These are phyloP conservation scores for Ophioninae sp. DNA, from an alignment of 2,888 invertebrate species.

Conservation along the genomic window DNA sequence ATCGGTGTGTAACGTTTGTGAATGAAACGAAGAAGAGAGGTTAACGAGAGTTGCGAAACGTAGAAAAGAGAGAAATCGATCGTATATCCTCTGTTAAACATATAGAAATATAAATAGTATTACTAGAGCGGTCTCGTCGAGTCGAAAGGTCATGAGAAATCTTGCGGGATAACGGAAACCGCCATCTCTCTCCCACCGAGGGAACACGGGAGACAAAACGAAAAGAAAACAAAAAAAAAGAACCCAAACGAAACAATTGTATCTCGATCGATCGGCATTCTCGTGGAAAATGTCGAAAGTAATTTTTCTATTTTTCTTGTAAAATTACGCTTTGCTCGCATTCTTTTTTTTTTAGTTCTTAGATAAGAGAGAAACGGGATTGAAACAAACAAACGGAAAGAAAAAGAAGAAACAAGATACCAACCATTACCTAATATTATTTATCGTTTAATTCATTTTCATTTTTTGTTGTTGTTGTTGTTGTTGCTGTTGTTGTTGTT, in stretches of 20 bases:
- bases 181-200: slow-evolving; percentile 10
- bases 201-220: slow-evolving; percentile 10
- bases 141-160: slow-evolving; percentile 47
- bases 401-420: slow-evolving; percentile 17
- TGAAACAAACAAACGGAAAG: no score
- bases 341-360: slow-evolving; percentile 58
- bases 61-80: slow-evolving; percentile 40
- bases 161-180: no score
- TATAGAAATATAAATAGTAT: slow-evolving; percentile 63
- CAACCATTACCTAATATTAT: slow-evolving; percentile 50
- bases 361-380: slow-evolving; percentile 21
- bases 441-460: slow-evolving; percentile 41
- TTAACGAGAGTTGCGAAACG: slow-evolving; percentile 48
- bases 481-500: slow-evolving; percentile 38
- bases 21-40: slow-evolving; percentile 39
- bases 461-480: slow-evolving; percentile 42
- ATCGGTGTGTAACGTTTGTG: slow-evolving; percentile 62
- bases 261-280: slow-evolving; percentile 29
- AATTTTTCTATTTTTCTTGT: slow-evolving; percentile 57
- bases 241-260: slow-evolving; percentile 10
- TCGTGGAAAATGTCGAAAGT: slow-evolving; percentile 52
- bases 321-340: slow-evolving; percentile 64
- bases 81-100: slow-evolving; percentile 61
- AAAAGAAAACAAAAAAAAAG: slow-evolving; percentile 14
- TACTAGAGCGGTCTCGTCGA: slow-evolving; percentile 57